These are phyloP conservation scores for Heliothis virescens DNA, from an alignment of 1,140 invertebrate genomes.

Conservation along the genomic window DNA sequence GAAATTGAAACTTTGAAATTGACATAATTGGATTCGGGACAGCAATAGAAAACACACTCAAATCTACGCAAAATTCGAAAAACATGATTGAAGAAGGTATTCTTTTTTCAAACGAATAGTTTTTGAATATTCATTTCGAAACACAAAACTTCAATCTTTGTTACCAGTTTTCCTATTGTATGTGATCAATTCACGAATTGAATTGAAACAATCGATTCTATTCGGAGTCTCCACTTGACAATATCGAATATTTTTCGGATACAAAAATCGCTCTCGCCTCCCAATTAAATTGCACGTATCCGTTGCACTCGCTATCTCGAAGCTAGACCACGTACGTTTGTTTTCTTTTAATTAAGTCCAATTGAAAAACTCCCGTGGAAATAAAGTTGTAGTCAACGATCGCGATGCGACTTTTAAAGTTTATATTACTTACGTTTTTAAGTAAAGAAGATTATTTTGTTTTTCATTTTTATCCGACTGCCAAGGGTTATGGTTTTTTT, in stretches of 20 bases:
- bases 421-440: constrained; percentile 34
- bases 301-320: constrained; percentile 41
- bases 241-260: constrained; percentile 1
- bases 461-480: too few relatives aligned
- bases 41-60: too few relatives aligned
- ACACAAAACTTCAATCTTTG: too few relatives aligned
- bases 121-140: too few relatives aligned
- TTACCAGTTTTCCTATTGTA: too few relatives aligned
- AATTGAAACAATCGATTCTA: too few relatives aligned
- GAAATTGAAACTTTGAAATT: too few relatives aligned
- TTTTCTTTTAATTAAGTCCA: constrained; percentile 69
- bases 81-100: too few relatives aligned
- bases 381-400: constrained; percentile 32
- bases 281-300: constrained; percentile 26
- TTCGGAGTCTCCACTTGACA: neutral
- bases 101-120: too few relatives aligned
- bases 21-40: too few relatives aligned
- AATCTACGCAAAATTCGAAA: too few relatives aligned
- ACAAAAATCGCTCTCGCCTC: constrained; percentile 38
- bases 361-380: constrained; percentile 53
- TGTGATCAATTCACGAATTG: too few relatives aligned
- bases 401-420: constrained; percentile 21
- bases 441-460: neutral
- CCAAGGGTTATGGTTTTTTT: neutral
- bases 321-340: constrained; percentile 60